Conservation (phyloP, 2,888 invertebrate species). For the Uropetala carovei region DNA sequence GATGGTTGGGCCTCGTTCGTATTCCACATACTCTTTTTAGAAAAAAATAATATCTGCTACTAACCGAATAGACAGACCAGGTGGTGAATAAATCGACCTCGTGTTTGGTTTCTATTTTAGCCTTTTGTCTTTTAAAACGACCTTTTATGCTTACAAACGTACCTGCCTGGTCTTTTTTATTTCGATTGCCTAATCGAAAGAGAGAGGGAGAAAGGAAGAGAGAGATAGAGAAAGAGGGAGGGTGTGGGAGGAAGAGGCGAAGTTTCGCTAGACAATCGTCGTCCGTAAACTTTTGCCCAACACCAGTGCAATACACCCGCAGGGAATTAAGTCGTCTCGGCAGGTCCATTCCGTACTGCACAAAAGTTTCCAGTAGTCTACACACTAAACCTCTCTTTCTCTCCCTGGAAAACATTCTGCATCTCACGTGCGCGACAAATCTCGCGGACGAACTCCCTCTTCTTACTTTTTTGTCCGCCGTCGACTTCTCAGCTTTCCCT, state of each 20-base stretch:
- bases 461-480: neutral
- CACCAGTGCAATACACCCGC: neutral
- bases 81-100: too few relatives aligned
- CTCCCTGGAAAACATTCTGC: neutral
- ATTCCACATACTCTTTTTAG: too few relatives aligned
- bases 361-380: slow-evolving; percentile 11
- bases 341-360: slow-evolving; percentile 17
- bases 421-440: slow-evolving; percentile 25
- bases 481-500: neutral
- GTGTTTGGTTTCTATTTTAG: too few relatives aligned
- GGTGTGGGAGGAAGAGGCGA: neutral
- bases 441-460: neutral
- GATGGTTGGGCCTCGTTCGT: too few relatives aligned
- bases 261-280: slow-evolving; percentile 21
- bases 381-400: neutral
- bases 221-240: neutral
- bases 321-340: slow-evolving; percentile 10
- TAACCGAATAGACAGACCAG: too few relatives aligned
- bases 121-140: too few relatives aligned
- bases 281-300: slow-evolving; percentile 24
- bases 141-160: too few relatives aligned
- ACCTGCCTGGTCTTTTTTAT: too few relatives aligned
- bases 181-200: neutral
- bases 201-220: neutral
- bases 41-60: too few relatives aligned